Base-by-base conservation (phyloP, 2,797 vertebrate genomes). In the Amphiprion clarkii region DNA sequence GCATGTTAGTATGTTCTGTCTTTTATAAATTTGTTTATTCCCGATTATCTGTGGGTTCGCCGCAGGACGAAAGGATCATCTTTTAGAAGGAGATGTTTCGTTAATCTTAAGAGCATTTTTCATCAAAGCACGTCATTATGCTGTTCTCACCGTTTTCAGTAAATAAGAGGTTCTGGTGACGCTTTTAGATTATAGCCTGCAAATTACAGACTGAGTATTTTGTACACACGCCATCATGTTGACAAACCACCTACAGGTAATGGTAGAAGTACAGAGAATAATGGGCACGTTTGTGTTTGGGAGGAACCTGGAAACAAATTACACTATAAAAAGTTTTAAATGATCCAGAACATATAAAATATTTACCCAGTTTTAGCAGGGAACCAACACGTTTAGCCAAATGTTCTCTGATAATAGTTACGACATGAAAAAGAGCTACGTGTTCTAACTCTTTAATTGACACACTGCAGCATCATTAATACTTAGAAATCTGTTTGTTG, bases 151-250 rank as follows among this genome's bases (percentile, higher is more conserved):
- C 46, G 51, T 31, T 72, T 39, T 59, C 13, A 71, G 19, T 74
- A 63, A 72, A 69, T 78, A n/a, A 63, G 16, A 21, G n/a, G 46
- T 68, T 69, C 14, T 54, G 57, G 21, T 27, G 17, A 61, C 1
- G 17, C 11, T 39, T 60, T 77, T 13, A 14, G 16, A 71, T 75
- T 48, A 23, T 25, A 69, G 31, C 39, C 23, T 16, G 14, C 3
- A 5, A 68, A 68, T 67, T 5, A 42, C 40, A 40, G 27, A 16
- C 13, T 25, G 23, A 10, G 53, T 58, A 21, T 62, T 69, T 60
- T 48, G 9, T 42, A 39, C 49, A 27, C 5, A 44, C 25, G 7
- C 48, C 36, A 39, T 39, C 36, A 39, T 9, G 11, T 39, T 3
- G 36, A 39, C 10, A 39, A 11, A 9, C 36, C 11, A 39, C 36